These are phyloP conservation scores for Archegozetes longisetosus DNA, from an alignment of 1,140 invertebrate species.

Conservation along the genomic window DNA sequence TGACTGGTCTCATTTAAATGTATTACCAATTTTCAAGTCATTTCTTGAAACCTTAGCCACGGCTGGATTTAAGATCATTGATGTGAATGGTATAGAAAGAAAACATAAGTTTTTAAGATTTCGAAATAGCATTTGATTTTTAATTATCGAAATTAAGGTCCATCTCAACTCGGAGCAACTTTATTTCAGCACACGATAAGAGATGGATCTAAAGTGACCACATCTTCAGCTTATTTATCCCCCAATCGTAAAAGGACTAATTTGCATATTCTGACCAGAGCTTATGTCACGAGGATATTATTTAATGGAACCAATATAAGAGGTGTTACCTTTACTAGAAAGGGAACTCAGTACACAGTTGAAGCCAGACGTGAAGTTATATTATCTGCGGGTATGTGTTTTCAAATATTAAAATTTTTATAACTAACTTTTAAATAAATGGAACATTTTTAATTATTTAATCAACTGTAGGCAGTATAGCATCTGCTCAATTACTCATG, in stretches of 20 bases:
- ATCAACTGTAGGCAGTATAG: too few species aligned
- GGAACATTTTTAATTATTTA: too few species aligned
- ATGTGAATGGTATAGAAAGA: neutral
- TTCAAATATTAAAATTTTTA: constrained; percentile 54
- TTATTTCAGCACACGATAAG: constrained; percentile 11
- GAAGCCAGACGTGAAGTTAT: constrained; percentile 54
- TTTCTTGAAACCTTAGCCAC: neutral
- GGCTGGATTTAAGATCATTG: constrained; percentile 5
- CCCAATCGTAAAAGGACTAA: constrained; percentile 45
- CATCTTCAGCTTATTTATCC: constrained; percentile 1
- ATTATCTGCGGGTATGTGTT: constrained; percentile 50
- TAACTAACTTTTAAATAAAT: too few species aligned
- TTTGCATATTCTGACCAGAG: constrained; percentile 43
- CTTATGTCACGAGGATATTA: constrained; percentile 18
- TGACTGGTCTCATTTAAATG: constrained; percentile 1
- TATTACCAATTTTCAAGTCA: neutral
- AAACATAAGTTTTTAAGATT: too few species aligned
- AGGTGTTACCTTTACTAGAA: constrained; percentile 51
- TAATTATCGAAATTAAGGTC: constrained; percentile 35
- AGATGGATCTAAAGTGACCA: constrained; percentile 2
- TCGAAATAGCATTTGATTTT: neutral
- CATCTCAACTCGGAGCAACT: constrained; percentile 51
- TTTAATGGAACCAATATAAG: constrained; percentile 32
- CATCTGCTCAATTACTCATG: constrained; percentile 40
- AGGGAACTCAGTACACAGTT: constrained; percentile 43